phyloP scores from a whole-genome alignment of 2,888 invertebrate genomes.

The Chirona hameri region DNA sequence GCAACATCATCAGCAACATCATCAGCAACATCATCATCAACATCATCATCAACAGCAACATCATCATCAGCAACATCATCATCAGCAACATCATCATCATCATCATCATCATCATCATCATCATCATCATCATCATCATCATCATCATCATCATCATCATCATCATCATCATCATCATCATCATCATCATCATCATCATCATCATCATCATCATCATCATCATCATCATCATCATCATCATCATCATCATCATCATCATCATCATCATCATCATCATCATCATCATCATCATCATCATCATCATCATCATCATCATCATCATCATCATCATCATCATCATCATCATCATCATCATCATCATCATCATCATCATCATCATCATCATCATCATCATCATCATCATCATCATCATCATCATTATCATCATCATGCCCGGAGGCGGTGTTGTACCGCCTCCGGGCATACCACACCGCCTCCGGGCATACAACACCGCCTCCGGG shows the following conservation, averaged over 20 bases:
- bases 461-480: too few relatives aligned
- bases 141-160: slow-evolving; percentile 22
- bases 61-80: too few relatives aligned
- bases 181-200: slow-evolving; percentile 22
- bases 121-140: slow-evolving; percentile 22
- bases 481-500: too few relatives aligned
- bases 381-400: slow-evolving; percentile 22
- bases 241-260: slow-evolving; percentile 22
- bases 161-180: slow-evolving; percentile 22
- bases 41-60: too few relatives aligned
- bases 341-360: slow-evolving; percentile 22
- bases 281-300: slow-evolving; percentile 11
- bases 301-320: slow-evolving; percentile 22
- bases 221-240: slow-evolving; percentile 22
- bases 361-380: slow-evolving; percentile 22
- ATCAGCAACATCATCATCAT: too few relatives aligned
- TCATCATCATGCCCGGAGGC: slow-evolving; percentile 22
- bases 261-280: slow-evolving; percentile 22
- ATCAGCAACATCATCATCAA: too few relatives aligned
- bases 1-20: too few relatives aligned
- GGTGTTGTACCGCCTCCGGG: too few relatives aligned
- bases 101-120: slow-evolving; percentile 22
- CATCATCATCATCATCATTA: slow-evolving; percentile 22
- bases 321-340: slow-evolving; percentile 22
- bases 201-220: slow-evolving; percentile 22